phyloP scores from a whole-genome alignment of 2,888 invertebrate genomes.

The Agrochola circellaris region DNA sequence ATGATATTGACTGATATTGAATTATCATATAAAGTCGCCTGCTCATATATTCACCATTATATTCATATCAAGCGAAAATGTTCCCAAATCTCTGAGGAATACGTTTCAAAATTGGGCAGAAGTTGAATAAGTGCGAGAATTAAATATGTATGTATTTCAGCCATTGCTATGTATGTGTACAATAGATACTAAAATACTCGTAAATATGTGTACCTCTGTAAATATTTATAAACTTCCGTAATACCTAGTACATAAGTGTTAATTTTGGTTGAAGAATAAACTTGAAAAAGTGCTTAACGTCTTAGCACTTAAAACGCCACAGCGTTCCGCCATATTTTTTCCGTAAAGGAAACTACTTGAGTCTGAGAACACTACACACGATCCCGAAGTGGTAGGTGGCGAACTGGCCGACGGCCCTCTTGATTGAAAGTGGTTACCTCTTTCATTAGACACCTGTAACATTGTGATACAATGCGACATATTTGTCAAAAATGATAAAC shows the following conservation, averaged over 20 bases:
- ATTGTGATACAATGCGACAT: too few relatives aligned
- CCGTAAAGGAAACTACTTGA: slow-evolving; percentile 10
- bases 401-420: neutral
- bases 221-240: slow-evolving; percentile 15
- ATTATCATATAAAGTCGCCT: slow-evolving; percentile 20
- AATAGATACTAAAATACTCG: too few relatives aligned
- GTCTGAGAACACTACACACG: slow-evolving; percentile 7
- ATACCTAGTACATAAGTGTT: neutral
- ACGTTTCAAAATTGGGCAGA: slow-evolving; percentile 5
- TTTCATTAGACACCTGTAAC: neutral
- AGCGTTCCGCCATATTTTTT: slow-evolving; percentile 7
- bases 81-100: neutral
- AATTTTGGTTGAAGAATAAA: slow-evolving; percentile 4
- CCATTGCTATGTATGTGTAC: slow-evolving; percentile 9
- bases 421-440: neutral
- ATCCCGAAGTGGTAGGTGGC: neutral
- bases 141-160: slow-evolving; percentile 13
- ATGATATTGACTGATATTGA: slow-evolving; percentile 62
- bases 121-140: slow-evolving; percentile 10
- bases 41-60: slow-evolving; percentile 44
- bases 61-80: slow-evolving; percentile 15
- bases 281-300: neutral
- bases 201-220: neutral
- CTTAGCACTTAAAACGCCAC: slow-evolving; percentile 24
- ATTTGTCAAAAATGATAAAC: neutral